Conservation (phyloP, 2,888 invertebrate species). For the Byasa hedistus region DNA sequence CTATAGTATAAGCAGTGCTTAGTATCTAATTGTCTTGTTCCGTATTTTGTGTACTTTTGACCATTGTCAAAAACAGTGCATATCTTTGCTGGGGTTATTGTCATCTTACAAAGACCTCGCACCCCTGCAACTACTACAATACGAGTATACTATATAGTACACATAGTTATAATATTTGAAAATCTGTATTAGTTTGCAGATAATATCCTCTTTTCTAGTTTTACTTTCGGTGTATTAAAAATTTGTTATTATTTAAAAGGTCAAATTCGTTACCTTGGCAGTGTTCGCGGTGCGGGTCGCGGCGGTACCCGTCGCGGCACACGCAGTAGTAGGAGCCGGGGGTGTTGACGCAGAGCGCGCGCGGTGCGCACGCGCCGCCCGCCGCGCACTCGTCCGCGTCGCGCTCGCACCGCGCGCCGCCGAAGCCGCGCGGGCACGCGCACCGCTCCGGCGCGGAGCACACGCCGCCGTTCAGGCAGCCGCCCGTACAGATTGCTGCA, state of each 20-base stretch:
- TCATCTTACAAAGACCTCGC: too few relatives aligned
- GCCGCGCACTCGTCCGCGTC: constrained; percentile 91
- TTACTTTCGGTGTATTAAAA: not conserved
- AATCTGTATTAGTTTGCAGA: too few relatives aligned
- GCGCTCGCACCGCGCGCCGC: constrained; percentile 89
- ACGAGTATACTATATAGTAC: too few relatives aligned
- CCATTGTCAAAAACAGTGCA: too few relatives aligned
- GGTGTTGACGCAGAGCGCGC: constrained; percentile 91
- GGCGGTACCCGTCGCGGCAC: constrained; percentile 88
- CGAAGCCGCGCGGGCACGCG: constrained; percentile 89
- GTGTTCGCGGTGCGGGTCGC: constrained; percentile 77
- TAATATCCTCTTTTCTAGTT: too few relatives aligned
- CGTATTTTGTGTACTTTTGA: too few relatives aligned
- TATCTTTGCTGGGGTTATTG: too few relatives aligned
- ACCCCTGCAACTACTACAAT: too few relatives aligned
- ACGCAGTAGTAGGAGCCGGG: constrained; percentile 95
- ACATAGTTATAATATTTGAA: too few relatives aligned
- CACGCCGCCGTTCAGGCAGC: constrained; percentile 90
- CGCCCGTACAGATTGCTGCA: constrained; percentile 87
- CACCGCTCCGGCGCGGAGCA: constrained; percentile 89
- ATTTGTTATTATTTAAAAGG: not conserved
- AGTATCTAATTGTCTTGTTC: too few relatives aligned
- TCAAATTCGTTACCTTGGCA: constrained; percentile 78
- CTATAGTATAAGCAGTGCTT: too few relatives aligned
- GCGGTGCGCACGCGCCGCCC: constrained; percentile 86